Conservation (phyloP, 1,140 invertebrate genomes). For the Agrilus planipennis region DNA sequence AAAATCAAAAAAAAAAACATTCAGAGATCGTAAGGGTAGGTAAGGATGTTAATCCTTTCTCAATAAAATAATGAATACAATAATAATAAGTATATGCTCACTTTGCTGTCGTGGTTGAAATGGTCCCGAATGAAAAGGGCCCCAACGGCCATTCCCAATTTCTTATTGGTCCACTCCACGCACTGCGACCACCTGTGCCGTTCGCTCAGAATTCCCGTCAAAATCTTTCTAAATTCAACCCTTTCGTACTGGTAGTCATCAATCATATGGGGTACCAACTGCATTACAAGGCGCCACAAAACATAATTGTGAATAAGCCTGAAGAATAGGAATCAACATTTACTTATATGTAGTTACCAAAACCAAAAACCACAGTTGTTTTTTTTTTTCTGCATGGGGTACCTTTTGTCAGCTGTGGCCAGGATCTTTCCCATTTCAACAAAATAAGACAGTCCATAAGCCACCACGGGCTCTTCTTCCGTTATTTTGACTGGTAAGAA, state of each 20-base stretch:
- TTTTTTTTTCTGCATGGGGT: slow-evolving; percentile 10
- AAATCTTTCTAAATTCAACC: slow-evolving; percentile 68
- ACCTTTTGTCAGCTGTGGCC: slow-evolving; percentile 53
- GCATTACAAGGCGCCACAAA: slow-evolving; percentile 69
- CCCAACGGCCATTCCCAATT: slow-evolving; percentile 71
- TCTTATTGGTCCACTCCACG: slow-evolving; percentile 77
- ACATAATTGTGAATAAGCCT: slow-evolving; percentile 75
- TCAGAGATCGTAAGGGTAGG: background rate
- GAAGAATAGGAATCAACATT: slow-evolving; percentile 16
- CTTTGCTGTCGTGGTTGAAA: slow-evolving; percentile 74
- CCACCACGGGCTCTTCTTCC: slow-evolving; percentile 60
- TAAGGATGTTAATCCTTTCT: background rate
- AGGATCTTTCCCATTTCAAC: slow-evolving; percentile 64
- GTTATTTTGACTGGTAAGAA: slow-evolving; percentile 53
- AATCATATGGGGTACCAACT: slow-evolving; percentile 69
- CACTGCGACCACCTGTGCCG: slow-evolving; percentile 69
- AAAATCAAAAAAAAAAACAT: slow-evolving; percentile 7
- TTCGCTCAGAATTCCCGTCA: slow-evolving; percentile 66
- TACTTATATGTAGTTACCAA: background rate
- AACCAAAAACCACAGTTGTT: no score
- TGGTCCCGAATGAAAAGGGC: slow-evolving; percentile 71
- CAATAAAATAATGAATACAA: slow-evolving; percentile 2
- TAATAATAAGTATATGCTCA: slow-evolving; percentile 23
- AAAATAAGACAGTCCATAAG: slow-evolving; percentile 69
- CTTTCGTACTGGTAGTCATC: slow-evolving; percentile 65